A percentile compares a stretch with the other conserved stretches of the same genome.
Conservation (phyloP, 2,888 invertebrate genomes). For the Tetheella fluctuosa region DNA sequence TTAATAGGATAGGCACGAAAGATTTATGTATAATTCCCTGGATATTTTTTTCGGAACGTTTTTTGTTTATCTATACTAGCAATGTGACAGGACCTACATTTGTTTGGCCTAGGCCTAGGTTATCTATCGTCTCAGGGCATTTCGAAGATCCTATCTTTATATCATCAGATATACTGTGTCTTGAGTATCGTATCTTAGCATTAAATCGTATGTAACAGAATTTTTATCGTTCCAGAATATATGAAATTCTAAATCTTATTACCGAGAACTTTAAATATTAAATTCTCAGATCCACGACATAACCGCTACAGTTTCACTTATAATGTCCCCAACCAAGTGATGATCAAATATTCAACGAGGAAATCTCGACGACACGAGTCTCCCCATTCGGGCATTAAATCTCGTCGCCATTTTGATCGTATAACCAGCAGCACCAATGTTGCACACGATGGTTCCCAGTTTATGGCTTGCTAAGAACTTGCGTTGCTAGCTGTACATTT, state of each 20-base stretch:
- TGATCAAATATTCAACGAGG: slow-evolving; percentile 6
- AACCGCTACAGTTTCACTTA: not conserved
- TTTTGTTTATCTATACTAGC: not conserved
- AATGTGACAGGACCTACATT: not conserved
- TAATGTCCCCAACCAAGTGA: not conserved
- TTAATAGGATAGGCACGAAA: not conserved
- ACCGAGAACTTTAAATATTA: not conserved
- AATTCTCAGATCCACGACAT: not conserved
- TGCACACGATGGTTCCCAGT: not conserved
- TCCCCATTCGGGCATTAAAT: not conserved
- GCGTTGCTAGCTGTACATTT: not conserved
- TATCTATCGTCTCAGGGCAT: not conserved
- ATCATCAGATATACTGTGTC: not conserved
- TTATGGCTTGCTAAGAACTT: not conserved
- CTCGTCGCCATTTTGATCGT: not conserved
- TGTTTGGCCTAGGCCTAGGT: not conserved
- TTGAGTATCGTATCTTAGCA: not conserved
- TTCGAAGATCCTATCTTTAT: not conserved
- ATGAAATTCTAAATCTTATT: not conserved
- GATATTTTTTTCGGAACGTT: too few species aligned
- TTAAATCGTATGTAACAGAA: too few species aligned
- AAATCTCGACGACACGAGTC: not conserved
- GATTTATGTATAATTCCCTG: not conserved
- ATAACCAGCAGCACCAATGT: not conserved
- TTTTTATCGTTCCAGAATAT: not conserved